Conservation (phyloP, 1,140 invertebrate genomes). For the Mamestra configurata region DNA sequence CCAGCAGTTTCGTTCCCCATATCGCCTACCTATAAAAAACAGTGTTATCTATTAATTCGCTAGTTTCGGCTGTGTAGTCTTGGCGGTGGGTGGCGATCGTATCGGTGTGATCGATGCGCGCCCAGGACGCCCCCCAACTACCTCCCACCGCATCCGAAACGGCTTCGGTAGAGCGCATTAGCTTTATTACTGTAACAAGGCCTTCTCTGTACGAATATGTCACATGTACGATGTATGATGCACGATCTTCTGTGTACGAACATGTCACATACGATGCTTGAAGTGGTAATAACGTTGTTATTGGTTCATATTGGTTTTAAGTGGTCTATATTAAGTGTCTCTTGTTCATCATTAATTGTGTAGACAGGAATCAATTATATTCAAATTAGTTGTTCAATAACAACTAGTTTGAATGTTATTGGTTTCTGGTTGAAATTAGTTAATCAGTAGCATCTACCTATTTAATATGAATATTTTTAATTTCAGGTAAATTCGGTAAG, state of each 20-base stretch:
- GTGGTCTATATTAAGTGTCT: not conserved
- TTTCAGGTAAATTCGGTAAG: no score
- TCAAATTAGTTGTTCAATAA: no score
- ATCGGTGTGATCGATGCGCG: slow-evolving; percentile 52
- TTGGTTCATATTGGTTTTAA: not conserved
- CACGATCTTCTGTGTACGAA: not conserved
- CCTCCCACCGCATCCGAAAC: slow-evolving; percentile 43
- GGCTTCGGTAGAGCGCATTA: slow-evolving; percentile 53
- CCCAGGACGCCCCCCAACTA: slow-evolving; percentile 1
- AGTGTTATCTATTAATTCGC: slow-evolving; percentile 37
- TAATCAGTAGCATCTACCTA: no score
- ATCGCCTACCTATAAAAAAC: slow-evolving; percentile 4
- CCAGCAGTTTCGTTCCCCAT: slow-evolving; percentile 1
- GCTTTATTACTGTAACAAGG: slow-evolving; percentile 51
- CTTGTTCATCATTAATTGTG: no score
- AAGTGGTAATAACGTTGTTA: slow-evolving; percentile 5
- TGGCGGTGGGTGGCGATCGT: slow-evolving; percentile 54
- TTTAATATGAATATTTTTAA: no score
- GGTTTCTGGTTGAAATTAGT: no score
- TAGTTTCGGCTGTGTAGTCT: slow-evolving; percentile 41
- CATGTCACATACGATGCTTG: slow-evolving; percentile 27
- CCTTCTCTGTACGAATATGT: not conserved
- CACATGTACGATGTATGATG: slow-evolving; percentile 27
- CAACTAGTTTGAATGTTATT: no score
- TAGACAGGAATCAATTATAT: no score